Base-by-base conservation (phyloP, 2,888 invertebrate species). In the Eupithecia subumbrata region DNA sequence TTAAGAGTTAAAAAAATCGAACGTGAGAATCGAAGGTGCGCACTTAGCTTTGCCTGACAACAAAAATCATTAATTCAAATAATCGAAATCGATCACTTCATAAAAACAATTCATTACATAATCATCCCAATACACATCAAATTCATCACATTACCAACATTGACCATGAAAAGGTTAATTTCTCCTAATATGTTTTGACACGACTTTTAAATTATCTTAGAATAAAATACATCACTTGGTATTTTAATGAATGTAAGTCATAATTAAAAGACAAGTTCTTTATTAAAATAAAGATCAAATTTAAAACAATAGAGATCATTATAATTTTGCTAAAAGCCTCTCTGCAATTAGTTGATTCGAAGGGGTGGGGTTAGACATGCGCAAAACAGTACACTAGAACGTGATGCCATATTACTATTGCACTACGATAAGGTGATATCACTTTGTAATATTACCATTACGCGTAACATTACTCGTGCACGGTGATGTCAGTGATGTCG, bases 311-410 rank as follows among this genome's bases (percentile, higher is more conserved):
- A 66, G 72, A 37, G 11, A 43, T 71, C 69, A 37, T 72, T 69
- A 30, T 72, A 76, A 74, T 71, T 64, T 74, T 43, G 70, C 18
- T 79, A 75, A 77, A 77, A 77, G 74, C 76, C 63, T 77, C 63
- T 77, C 64, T 22, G 70, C 69, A 74, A 78, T 78, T 73, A 76
- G 67, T 66, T 67, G 71, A 77, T 74, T 74, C 73, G 78, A 43
- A 71, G 73, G 64, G 72, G 67, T 67, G 70, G 30, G 72, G 22
- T 73, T 67, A 34, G n/a, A n/a, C n/a, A n/a, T n/a, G n/a, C n/a
- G n/a, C n/a, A n/a, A n/a, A n/a, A n/a, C n/a, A n/a, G n/a, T n/a
- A n/a, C n/a, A n/a, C n/a, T n/a, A n/a, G n/a, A n/a, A n/a, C n/a
- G n/a, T n/a, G n/a, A n/a, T n/a, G n/a, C n/a, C n/a, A n/a, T n/a